A percentile compares a stretch with the other conserved stretches of the same genome.
Evolutionary conservation across 2,113 vertebrate genomes (phyloP).

Genomic region (Elephantulus edwardii): DNA sequence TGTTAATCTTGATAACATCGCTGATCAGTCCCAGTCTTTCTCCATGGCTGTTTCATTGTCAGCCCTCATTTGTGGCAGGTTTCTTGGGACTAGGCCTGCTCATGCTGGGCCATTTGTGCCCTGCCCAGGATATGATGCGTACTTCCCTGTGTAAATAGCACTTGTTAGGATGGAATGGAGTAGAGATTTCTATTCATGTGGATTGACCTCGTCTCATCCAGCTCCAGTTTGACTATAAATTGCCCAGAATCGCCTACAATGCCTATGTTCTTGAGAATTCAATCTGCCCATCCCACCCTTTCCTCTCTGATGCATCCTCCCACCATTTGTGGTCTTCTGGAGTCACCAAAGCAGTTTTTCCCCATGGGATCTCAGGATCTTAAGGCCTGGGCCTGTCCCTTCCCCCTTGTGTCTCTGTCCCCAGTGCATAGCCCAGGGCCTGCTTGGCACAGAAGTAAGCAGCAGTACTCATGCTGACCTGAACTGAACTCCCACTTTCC

Average conservation of each 20-base stretch:
- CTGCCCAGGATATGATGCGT: fast-evolving
- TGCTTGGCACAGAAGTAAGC: background rate
- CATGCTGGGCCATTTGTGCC: background rate
- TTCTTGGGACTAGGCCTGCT: background rate
- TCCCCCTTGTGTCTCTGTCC: background rate
- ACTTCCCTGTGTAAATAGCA: background rate
- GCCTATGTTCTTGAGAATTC: background rate
- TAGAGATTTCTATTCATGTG: background rate
- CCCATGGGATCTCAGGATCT: background rate
- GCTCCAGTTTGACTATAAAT: background rate
- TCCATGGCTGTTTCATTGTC: background rate
- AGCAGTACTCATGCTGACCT: slow-evolving; percentile 34
- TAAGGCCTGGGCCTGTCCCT: no score
- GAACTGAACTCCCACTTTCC: slow-evolving; percentile 63
- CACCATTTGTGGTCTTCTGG: background rate
- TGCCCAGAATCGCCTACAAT: background rate
- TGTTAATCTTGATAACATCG: background rate
- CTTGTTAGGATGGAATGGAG: background rate
- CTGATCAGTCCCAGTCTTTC: background rate
- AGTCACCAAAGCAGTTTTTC: background rate
- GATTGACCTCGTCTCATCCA: background rate
- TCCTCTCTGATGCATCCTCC: background rate
- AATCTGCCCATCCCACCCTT: background rate
- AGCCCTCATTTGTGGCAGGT: background rate
- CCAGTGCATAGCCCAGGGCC: background rate